These are phyloP conservation scores for Stegodyphus mimosarum DNA, from an alignment of 1,140 invertebrate genomes.

Conservation along the genomic window DNA sequence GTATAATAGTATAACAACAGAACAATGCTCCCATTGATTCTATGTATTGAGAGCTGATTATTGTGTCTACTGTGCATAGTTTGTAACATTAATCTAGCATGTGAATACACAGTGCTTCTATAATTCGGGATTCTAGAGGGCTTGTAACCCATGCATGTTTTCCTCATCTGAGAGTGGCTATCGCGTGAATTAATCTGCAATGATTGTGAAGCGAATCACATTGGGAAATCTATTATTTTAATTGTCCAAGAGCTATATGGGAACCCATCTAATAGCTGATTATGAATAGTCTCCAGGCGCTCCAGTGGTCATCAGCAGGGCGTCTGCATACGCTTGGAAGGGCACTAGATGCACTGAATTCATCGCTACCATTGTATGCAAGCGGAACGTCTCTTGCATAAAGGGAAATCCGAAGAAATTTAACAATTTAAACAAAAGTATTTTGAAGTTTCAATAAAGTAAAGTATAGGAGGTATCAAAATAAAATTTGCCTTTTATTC, in stretches of 20 bases:
- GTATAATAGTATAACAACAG: constrained; percentile 8
- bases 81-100: constrained; percentile 23
- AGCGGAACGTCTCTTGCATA: too few species aligned
- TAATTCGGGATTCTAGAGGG: constrained; percentile 10
- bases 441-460: too few species aligned
- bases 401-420: too few species aligned
- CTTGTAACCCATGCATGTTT: constrained; percentile 24
- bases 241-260: constrained; percentile 19
- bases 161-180: constrained; percentile 20
- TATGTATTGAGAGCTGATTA: constrained; percentile 34
- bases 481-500: too few species aligned
- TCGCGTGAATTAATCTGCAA: constrained; percentile 51
- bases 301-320: constrained; percentile 14
- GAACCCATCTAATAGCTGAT: constrained; percentile 16
- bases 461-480: too few species aligned
- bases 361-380: neutral
- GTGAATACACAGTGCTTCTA: constrained; percentile 2
- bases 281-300: constrained; percentile 29
- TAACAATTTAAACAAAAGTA: too few species aligned
- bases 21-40: constrained; percentile 19
- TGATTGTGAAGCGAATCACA: constrained; percentile 38
- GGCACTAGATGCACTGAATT: neutral
- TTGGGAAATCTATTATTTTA: constrained; percentile 39
- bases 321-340: neutral
- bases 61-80: constrained; percentile 39